These are phyloP conservation scores for Eufriesea mexicana DNA, from an alignment of 1,140 invertebrate species.

Conservation along the genomic window DNA sequence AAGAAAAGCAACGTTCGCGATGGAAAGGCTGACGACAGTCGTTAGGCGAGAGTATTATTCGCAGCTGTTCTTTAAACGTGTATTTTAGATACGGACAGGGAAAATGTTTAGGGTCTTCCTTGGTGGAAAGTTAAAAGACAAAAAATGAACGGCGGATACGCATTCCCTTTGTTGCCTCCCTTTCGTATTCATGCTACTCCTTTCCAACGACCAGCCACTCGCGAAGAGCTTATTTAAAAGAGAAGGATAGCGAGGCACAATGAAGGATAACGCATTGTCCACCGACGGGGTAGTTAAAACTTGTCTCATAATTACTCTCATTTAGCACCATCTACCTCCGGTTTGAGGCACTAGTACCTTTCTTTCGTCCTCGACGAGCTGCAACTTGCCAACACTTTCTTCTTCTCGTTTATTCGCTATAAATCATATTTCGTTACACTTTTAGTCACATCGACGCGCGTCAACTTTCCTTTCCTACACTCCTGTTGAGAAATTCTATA, in stretches of 20 bases:
- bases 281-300: constrained; percentile 79
- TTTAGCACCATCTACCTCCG: constrained; percentile 72
- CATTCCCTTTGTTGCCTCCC: constrained; percentile 52
- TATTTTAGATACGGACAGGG: constrained; percentile 34
- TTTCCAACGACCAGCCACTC: constrained; percentile 53
- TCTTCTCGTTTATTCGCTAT: neutral
- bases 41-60: neutral
- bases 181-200: constrained; percentile 46
- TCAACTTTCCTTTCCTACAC: too few species aligned
- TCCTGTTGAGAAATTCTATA: too few species aligned
- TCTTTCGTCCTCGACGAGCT: constrained; percentile 14
- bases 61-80: constrained; percentile 11
- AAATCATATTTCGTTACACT: neutral
- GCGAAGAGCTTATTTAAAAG: constrained; percentile 78
- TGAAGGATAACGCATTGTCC: constrained; percentile 81
- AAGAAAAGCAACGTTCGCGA: neutral
- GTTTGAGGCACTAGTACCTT: constrained; percentile 41
- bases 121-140: constrained; percentile 23
- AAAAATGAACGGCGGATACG: constrained; percentile 24
- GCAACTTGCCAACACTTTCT: constrained; percentile 23
- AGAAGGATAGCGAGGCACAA: constrained; percentile 69
- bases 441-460: too few species aligned
- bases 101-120: constrained; percentile 27
- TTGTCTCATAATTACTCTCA: constrained; percentile 81
- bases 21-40: constrained; percentile 12